These are phyloP conservation scores for Nomada hirtipes DNA, from an alignment of 2,888 invertebrate genomes.

Conservation along the genomic window DNA sequence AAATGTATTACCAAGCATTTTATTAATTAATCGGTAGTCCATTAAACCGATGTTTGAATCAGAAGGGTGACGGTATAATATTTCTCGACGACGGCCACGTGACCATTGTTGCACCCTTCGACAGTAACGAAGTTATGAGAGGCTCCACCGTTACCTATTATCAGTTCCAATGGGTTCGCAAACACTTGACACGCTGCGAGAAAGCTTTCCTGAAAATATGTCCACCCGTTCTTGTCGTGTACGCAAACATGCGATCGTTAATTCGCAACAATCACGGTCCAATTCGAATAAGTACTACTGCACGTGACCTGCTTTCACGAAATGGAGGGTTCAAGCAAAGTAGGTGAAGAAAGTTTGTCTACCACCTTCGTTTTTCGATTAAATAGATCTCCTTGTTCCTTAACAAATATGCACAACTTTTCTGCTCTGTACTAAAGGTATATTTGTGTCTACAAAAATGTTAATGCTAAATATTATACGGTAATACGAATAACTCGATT, in stretches of 20 bases:
- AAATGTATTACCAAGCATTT: not conserved
- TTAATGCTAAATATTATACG: too few relatives aligned
- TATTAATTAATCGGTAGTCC: conserved; percentile 50
- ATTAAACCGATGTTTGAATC: conserved; percentile 25
- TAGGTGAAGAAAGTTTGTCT: not conserved
- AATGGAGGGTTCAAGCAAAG: not conserved
- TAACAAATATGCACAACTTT: not conserved
- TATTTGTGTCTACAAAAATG: too few relatives aligned
- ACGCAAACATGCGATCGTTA: conserved; percentile 28
- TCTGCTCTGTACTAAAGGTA: not conserved
- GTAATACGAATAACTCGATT: too few relatives aligned
- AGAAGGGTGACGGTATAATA: conserved; percentile 36
- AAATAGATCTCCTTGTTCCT: not conserved
- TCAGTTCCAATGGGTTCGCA: conserved; percentile 50
- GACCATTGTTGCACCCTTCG: conserved; percentile 55
- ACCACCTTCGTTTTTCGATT: not conserved
- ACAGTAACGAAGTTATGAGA: conserved; percentile 38
- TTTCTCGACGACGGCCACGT: conserved; percentile 54
- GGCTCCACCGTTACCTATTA: conserved; percentile 34
- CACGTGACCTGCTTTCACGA: conserved; percentile 47
- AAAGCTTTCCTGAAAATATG: conserved; percentile 23
- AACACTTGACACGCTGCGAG: conserved; percentile 59
- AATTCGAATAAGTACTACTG: conserved; percentile 32
- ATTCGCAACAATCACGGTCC: conserved; percentile 54
- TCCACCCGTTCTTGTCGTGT: not conserved